Conservation (phyloP, 2,888 invertebrate species). For the Napeogenes sylphis region DNA sequence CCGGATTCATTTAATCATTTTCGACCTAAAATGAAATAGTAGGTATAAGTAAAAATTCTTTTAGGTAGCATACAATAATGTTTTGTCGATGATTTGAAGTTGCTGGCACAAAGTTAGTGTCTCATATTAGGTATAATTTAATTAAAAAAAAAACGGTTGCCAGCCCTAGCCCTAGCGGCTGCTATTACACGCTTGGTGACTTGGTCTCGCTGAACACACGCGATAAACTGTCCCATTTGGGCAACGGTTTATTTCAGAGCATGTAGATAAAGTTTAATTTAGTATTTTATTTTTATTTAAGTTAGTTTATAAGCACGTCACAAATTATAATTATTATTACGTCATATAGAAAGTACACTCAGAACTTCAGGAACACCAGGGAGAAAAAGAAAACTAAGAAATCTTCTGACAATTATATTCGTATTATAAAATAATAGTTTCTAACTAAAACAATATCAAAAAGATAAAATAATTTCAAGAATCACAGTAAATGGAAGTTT, state of each 20-base stretch:
- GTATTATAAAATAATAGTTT: conserved; percentile 18
- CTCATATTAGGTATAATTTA: no score
- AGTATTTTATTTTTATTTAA: no score
- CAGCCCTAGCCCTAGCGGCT: neutral
- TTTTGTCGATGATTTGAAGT: no score
- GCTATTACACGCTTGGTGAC: neutral
- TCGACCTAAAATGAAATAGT: no score
- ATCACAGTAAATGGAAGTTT: conserved; percentile 68
- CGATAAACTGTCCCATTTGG: conserved; percentile 11
- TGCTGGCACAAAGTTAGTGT: no score
- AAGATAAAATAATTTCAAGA: conserved; percentile 39
- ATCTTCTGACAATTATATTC: neutral
- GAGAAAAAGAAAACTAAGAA: neutral
- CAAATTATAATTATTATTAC: no score
- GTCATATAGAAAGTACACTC: no score
- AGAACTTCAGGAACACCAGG: neutral
- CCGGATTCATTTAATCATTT: no score
- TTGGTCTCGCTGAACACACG: conserved; percentile 10
- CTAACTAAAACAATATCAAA: conserved; percentile 18
- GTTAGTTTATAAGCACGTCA: no score
- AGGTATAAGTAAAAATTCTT: no score
- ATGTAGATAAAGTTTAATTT: no score
- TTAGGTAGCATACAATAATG: no score
- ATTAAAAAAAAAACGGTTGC: neutral
- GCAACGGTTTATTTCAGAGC: conserved; percentile 8